Conservation (phyloP, 53 echinoderm and acorn worm genomes). For the Paracentrotus lividus region DNA sequence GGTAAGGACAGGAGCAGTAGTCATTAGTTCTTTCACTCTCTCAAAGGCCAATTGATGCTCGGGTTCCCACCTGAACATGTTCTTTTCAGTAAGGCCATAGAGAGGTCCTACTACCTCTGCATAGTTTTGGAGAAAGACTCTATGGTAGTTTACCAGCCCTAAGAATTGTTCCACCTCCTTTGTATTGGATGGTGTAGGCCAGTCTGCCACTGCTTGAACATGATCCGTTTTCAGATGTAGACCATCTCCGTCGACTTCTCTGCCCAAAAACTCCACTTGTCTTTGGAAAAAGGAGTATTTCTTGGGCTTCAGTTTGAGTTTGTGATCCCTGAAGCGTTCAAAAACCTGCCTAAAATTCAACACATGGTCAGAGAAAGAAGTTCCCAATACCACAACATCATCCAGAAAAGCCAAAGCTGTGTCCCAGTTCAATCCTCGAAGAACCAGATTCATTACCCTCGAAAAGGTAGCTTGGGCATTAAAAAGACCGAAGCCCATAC, state of each 20-base stretch:
- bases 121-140: slow-evolving; percentile 12
- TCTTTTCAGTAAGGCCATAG: slow-evolving; percentile 29
- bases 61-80: slow-evolving; percentile 17
- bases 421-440: slow-evolving; percentile 71
- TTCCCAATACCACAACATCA: slow-evolving; percentile 72
- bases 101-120: slow-evolving; percentile 17
- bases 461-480: slow-evolving; percentile 69
- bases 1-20: slow-evolving; percentile 21
- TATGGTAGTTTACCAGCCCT: slow-evolving; percentile 70
- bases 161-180: slow-evolving; percentile 14
- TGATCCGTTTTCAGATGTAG: neutral
- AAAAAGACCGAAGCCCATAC: slow-evolving; percentile 66
- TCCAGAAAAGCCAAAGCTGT: slow-evolving; percentile 71
- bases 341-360: slow-evolving; percentile 51
- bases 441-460: slow-evolving; percentile 73
- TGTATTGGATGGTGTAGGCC: slow-evolving; percentile 60
- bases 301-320: slow-evolving; percentile 72
- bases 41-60: slow-evolving; percentile 62
- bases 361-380: slow-evolving; percentile 50
- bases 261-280: slow-evolving; percentile 70
- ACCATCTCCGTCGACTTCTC: neutral
- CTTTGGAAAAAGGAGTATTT: slow-evolving; percentile 73
- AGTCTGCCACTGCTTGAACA: neutral
- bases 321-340: slow-evolving; percentile 20
- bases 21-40: neutral